Percentiles rank a stretch among this genome's conserved stretches.
Evolutionary conservation across 1,140 invertebrate species (phyloP).

Genomic region (Monomorium pharaonis): DNA sequence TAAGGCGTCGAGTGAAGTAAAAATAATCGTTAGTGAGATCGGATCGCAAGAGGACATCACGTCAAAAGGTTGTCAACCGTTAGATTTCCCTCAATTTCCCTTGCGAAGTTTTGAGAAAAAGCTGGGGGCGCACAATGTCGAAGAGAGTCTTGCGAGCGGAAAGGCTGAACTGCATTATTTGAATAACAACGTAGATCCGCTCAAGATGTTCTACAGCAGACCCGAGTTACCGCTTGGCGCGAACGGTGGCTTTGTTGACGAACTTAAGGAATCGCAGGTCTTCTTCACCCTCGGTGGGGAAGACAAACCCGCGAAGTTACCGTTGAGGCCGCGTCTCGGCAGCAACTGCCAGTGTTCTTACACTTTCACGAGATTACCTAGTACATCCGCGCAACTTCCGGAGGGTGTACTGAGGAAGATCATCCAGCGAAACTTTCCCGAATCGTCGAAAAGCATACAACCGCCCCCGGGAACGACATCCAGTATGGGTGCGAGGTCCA

Average conservation of each 20-base stretch:
- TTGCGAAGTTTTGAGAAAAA: constrained; percentile 70
- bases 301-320: constrained; percentile 86
- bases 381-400: constrained; percentile 79
- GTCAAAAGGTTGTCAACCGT: constrained; percentile 33
- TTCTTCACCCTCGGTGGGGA: constrained; percentile 92
- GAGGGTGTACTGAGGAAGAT: constrained; percentile 80
- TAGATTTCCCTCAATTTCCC: constrained; percentile 26
- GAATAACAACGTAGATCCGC: neutral
- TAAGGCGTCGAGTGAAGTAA: constrained; percentile 72
- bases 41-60: constrained; percentile 31
- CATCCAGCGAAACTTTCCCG: constrained; percentile 81
- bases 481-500: constrained; percentile 49
- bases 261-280: constrained; percentile 83
- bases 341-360: constrained; percentile 79
- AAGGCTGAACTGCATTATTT: constrained; percentile 64
- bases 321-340: constrained; percentile 51
- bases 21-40: constrained; percentile 78
- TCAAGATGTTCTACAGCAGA: constrained; percentile 58
- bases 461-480: constrained; percentile 61
- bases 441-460: constrained; percentile 80
- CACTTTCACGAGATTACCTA: constrained; percentile 77
- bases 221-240: constrained; percentile 41
- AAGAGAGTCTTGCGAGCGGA: constrained; percentile 67
- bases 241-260: constrained; percentile 8
- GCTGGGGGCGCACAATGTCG: constrained; percentile 47